Conservation (phyloP, 2,797 vertebrate species). For the Antennarius maculatus region DNA sequence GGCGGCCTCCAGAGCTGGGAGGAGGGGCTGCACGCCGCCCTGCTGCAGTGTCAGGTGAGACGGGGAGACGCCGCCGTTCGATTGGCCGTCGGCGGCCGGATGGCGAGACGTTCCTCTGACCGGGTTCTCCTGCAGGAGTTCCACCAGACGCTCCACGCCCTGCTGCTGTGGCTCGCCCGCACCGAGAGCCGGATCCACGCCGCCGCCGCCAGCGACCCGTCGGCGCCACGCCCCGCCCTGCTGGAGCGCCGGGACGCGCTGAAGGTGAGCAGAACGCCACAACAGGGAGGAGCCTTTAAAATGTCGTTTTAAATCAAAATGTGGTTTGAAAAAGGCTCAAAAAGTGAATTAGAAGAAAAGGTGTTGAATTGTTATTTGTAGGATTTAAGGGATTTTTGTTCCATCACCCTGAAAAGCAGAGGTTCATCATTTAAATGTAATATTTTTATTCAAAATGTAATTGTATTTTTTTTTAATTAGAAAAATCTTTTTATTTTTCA, state of each 20-base stretch:
- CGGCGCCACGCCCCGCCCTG: slow-evolving; percentile 55
- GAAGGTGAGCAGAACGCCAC: slow-evolving; percentile 73
- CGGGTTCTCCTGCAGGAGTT: slow-evolving; percentile 83
- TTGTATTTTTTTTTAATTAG: too few species aligned
- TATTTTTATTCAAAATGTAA: too few species aligned
- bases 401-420: too few species aligned
- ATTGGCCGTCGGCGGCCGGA: too few species aligned
- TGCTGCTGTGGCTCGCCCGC: slow-evolving; percentile 87
- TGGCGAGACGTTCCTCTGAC: background rate
- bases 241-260: slow-evolving; percentile 78
- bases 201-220: slow-evolving; percentile 61
- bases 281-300: too few species aligned
- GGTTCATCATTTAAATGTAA: too few species aligned
- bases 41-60: slow-evolving; percentile 89
- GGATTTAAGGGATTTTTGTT: too few species aligned
- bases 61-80: background rate
- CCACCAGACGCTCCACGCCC: slow-evolving; percentile 83
- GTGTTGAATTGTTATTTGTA: too few species aligned
- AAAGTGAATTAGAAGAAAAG: too few species aligned
- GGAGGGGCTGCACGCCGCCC: slow-evolving; percentile 76
- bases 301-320: too few species aligned
- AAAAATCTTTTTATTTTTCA: too few species aligned
- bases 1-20: slow-evolving; percentile 83
- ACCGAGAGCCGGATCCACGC: slow-evolving; percentile 79
- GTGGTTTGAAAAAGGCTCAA: too few species aligned